Base-by-base conservation (phyloP, 2,113 vertebrate genomes). In the Ochotona princeps region DNA sequence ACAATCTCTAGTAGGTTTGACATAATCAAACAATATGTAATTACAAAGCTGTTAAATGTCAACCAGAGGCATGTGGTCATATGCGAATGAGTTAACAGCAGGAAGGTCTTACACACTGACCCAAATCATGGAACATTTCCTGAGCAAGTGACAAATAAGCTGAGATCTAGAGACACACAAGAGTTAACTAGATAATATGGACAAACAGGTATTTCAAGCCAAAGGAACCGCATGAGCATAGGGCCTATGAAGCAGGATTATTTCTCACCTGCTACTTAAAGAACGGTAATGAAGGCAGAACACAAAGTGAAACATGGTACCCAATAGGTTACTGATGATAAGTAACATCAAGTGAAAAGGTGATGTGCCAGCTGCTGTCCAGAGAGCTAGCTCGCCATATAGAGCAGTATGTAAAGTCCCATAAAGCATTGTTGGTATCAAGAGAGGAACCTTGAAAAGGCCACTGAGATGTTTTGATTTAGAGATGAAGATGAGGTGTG, bases 11-110 rank as follows among this genome's bases (percentile, higher is more conserved):
- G 15, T 86, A 49, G 25, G 18, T 63, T 60, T 69, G 21, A 69
- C 30, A 69, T 80, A 88, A 92, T 65, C 57, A 79, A 95, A 73
- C 23, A 81, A 83, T 57, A 66, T 63, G 54, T 78, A 82, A 88
- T 78, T 61, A 93, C 72, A 89, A 87, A 78, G 18, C 38, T 78
- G 60, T 65, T 69, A 47, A 60, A 47, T 51, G 66, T n/a, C 89
- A 78, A 82, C 17, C 28, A 86, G 63, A 63, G 32, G n/a, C 54
- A 15, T 25, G n/a, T 67, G 54, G 13, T 81, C 32, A 89, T 3
- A 18, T 23, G 49, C 88, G 60, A 74, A 74, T 23, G 4, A 28
- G 7, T 44, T 26, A 89, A 61, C 15, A 83, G 47, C 1, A 8
- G 38, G 38, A 44, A 44, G 10, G 7, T 89, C 54, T 87, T 81